Evolutionary conservation across 2,113 vertebrate genomes (phyloP), one percentile per base, ranked within the genome.

Genomic region (Rhinopomastus cyanomelas): DNA sequence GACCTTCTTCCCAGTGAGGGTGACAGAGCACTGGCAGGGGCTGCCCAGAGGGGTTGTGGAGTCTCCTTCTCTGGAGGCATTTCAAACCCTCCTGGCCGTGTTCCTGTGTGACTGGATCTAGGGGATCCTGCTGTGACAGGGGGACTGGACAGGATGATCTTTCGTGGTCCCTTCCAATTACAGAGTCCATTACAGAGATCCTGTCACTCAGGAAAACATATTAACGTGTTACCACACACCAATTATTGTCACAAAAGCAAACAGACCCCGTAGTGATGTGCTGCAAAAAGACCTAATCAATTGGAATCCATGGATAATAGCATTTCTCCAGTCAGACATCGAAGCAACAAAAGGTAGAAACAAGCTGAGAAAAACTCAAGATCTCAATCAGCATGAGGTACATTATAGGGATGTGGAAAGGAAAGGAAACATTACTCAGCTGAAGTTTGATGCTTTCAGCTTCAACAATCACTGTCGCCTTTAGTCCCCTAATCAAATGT

Each of bases 401-500:
- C 10, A 8, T n/a, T 22, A 16, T 15, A 48, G 29, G 53, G 62
- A 44, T 3, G 7, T 25, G 12, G 56, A 67, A 90, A 71, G 19
- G 55, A 83, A 87, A 56, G 3, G 36, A 93, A 91, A 29, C 7
- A 34, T 42, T 15, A 55, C 48, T 19, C n/a, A 68, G 2, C 29
- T 73, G n/a, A 85, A 81, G n/a, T 73, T 51, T 72, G 30, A 46
- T 34, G 22, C 59, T 84, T 83, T 27, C 62, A 59, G 18, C 77
- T 59, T 69, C 46, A 89, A 69, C 44, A 79, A 62, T 66, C 52
- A 78, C 14, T 73, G 80, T 78, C 85, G 92, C n/a, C 42, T 87
- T 51, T 87, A 89, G 59, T 56, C 74, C 55, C 72, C 51, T 74
- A 81, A 87, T 91, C 80, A 92, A 34, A 90, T 32, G n/a, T n/a